Evolutionary conservation across 1,140 invertebrate species (phyloP), one percentile per base, ranked within the genome.

Genomic region (Musca domestica): DNA sequence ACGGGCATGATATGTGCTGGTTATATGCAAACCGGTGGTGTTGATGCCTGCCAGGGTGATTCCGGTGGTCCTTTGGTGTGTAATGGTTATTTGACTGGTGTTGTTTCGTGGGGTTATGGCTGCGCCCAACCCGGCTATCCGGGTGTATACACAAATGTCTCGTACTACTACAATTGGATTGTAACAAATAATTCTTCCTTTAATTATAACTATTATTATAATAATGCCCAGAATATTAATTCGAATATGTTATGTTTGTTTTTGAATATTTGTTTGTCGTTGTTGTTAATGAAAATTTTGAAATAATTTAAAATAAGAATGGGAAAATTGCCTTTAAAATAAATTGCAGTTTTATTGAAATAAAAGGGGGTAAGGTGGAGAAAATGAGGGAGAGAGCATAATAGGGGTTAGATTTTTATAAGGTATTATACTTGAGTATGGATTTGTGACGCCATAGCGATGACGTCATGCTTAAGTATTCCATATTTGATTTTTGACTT

Each of bases 81-180:
- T 27, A 64, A 69, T 22, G 66, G 71, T n/a, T 41, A 73, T 19
- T 70, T 87, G 27, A 74, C 73, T 1, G 87, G 87, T 0, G 73
- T 88, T 4, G 83, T 85, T 2, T 86, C 85, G 19, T 88, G 85
- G 81, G 89, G 88, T 15, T 73, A 81, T 19, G 83, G 84, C 0
- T 91, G 90, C 71, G 88, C 82, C 0, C 56, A 76, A 34, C 74
- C 82, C 0, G 77, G 80, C 0, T 83, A 78, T 70, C 88, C 88
- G 2, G 88, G 88, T 2, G 85, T 90, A 19, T 90, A 89, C 74
- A 88, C 90, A 0, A 84, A 86, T 69, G 87, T 92, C 0, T 83
- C 87, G 0, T 67, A 76, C 4, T 90, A 84, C 70, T 15, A 87
- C 1, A 82, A 85, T 34, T 87, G 85, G 84, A 80, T 86, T 14